Percentiles rank a stretch among this genome's conserved stretches.
phyloP scores from a whole-genome alignment of 37 sponge, comb jelly and placozoan genomes.

The Aphrocallistes beatrix region DNA sequence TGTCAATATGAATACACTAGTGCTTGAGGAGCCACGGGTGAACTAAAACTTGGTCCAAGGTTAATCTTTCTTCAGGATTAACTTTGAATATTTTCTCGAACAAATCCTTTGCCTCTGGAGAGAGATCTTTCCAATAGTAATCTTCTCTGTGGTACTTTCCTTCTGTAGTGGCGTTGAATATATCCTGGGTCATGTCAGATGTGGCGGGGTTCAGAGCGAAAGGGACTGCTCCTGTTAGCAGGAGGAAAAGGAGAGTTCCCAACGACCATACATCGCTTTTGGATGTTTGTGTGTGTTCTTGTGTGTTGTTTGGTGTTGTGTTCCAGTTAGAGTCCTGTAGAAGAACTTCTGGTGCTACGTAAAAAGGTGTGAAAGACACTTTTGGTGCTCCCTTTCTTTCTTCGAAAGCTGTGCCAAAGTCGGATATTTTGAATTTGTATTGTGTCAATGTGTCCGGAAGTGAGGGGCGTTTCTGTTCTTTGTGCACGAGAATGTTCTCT shows the following conservation, averaged over 20 bases:
- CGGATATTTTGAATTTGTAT: neutral
- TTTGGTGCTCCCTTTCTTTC: neutral
- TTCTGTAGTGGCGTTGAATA: neutral
- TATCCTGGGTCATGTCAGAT: neutral
- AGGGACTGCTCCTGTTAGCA: neutral
- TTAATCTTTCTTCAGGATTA: neutral
- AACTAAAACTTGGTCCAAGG: neutral
- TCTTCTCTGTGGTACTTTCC: neutral
- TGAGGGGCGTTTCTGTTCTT: neutral
- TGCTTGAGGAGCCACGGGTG: constrained; percentile 14
- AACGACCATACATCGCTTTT: constrained; percentile 8
- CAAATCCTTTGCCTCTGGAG: neutral
- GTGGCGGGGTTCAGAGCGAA: neutral
- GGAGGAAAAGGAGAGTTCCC: neutral
- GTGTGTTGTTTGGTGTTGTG: neutral
- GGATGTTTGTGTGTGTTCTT: neutral
- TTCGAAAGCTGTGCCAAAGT: neutral
- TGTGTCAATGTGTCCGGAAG: neutral
- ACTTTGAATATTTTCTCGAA: neutral
- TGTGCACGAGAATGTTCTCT: neutral
- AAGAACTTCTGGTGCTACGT: neutral
- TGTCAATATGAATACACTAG: no score
- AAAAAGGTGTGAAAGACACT: constrained; percentile 15
- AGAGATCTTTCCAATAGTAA: neutral
- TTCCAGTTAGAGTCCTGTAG: neutral